phyloP scores from a whole-genome alignment of 2,113 vertebrate species.

The Mirounga angustirostris region DNA sequence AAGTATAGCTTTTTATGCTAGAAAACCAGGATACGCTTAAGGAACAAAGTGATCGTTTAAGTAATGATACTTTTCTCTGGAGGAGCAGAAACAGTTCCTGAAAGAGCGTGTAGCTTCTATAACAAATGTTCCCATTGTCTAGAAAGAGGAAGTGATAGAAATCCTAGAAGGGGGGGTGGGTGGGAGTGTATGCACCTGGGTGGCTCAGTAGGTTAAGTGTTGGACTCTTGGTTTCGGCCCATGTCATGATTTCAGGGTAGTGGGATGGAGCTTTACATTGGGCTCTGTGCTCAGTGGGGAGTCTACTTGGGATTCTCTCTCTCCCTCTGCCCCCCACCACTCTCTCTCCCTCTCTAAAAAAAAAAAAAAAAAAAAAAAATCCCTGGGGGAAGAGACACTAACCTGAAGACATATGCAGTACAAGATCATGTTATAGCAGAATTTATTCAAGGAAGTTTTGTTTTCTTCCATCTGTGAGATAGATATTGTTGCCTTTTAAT shows the following conservation, averaged over 20 bases:
- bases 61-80: background rate
- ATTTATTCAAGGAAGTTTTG: background rate
- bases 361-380: background rate
- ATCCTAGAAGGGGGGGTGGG: background rate
- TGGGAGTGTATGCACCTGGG: background rate
- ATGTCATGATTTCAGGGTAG: background rate
- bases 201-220: background rate
- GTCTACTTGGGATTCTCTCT: background rate
- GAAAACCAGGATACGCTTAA: background rate
- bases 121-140: background rate
- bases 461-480: background rate
- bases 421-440: background rate
- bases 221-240: background rate
- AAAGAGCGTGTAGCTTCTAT: background rate
- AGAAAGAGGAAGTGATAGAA: background rate
- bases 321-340: background rate
- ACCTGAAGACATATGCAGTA: background rate
- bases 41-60: background rate
- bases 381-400: background rate
- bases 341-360: too few relatives aligned
- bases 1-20: background rate
- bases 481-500: background rate
- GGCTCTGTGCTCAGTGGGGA: background rate
- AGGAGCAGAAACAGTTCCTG: background rate
- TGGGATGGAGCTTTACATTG: background rate